Base-by-base conservation (phyloP, 2,113 vertebrate species). In the Taurulus bubalis region DNA sequence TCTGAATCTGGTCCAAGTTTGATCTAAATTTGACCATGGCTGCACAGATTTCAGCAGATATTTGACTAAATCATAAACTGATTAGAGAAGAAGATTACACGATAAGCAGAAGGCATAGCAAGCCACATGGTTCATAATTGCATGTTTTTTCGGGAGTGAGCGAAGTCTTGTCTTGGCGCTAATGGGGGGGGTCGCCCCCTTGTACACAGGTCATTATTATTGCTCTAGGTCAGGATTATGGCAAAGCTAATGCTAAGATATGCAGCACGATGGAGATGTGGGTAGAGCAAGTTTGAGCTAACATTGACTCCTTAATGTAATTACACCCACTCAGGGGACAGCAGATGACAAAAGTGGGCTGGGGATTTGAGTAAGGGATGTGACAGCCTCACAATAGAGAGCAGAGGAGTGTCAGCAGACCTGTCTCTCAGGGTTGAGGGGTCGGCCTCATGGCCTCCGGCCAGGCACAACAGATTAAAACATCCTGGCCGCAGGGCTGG, bases 281-380 rank as follows among this genome's bases (percentile, higher is more conserved):
- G 76, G 85, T 85, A 55, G 85, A 49, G 56, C 34, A 84, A 86
- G 88, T 87, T 87, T 87, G 85, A 89, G 85, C 84, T 53, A 1
- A 72, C 76, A 90, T 89, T 90, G 91, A 93, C 91, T 93, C 91
- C 85, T 90, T 95, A 95, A 95, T 91, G 82, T 93, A 94, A 96
- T 96, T 95, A 96, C 83, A 92, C 84, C 83, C 85, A 84, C 91
- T 91, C 91, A 66, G 53, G 90, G 90, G 90, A 91, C 83, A 79
- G 45, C 71, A 56, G 73, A 82, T 88, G 77, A 80, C 86, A 86
- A 84, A 87, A 79, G 89, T 87, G 93, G 85, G 92, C 88, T 84
- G 84, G 22, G 90, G 85, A 91, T 93, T 90, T 87, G 91, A 91
- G 88, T 74, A 81, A 78, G 75, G 76, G 76, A 92, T 85, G 86